These are phyloP conservation scores for Cepaea hortensis DNA, from an alignment of 2,888 invertebrate genomes.

Conservation along the genomic window DNA sequence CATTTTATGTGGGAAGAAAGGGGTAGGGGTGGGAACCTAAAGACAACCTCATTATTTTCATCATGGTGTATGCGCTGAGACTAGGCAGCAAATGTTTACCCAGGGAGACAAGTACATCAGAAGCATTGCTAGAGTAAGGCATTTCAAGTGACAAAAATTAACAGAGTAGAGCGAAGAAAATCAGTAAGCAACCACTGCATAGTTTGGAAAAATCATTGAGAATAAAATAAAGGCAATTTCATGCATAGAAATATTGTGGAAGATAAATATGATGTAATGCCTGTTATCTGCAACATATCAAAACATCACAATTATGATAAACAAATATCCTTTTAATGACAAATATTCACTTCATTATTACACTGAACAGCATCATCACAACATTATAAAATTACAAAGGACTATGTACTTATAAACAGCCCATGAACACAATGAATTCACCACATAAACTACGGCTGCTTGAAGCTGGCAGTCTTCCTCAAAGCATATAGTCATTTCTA, in stretches of 20 bases:
- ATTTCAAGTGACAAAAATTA: not conserved
- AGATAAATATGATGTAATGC: conserved; percentile 21
- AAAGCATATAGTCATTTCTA: not conserved
- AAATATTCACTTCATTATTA: not conserved
- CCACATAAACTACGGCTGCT: not conserved
- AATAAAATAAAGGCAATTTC: conserved; percentile 21
- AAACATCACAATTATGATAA: not conserved
- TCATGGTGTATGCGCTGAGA: no score
- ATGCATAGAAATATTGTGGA: conserved; percentile 36
- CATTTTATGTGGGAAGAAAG: no score
- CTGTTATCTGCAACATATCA: not conserved
- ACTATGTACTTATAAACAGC: not conserved
- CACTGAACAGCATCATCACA: conserved; percentile 1
- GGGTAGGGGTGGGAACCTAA: no score
- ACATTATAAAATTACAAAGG: not conserved
- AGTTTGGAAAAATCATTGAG: conserved; percentile 15
- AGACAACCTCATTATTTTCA: no score
- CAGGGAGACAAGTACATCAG: no score
- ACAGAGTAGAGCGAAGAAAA: not conserved
- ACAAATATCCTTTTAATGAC: not conserved
- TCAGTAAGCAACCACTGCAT: conserved; percentile 18
- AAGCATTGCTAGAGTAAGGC: not conserved
- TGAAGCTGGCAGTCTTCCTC: conserved; percentile 1
- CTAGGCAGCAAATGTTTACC: no score
- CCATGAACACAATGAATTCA: not conserved